Evolutionary conservation across 2,113 vertebrate species (phyloP), one percentile per base, ranked within the genome.

Genomic region (Thryonomys swinderianus): DNA sequence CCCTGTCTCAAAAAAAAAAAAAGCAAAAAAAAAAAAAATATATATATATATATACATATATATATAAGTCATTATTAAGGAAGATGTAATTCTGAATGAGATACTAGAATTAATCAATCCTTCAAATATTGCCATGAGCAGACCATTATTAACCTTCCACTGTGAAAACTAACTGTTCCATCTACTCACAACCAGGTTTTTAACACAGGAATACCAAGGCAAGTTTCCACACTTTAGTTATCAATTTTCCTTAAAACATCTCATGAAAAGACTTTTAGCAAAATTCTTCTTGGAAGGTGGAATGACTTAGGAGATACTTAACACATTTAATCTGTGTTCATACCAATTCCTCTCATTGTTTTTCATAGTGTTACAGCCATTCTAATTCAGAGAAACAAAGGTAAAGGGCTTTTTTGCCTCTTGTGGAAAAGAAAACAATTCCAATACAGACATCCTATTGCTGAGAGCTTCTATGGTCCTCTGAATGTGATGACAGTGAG

Each of bases 251-350:
- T 40, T 69, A 96, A 93, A 92, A 91, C 27, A 32, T 74, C 69
- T 84, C 1, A 91, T 37, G n/a, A 69, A 55, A n/a, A 80, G 51
- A 94, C 85, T 85, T 79, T 23, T 0, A 88, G 79, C 57, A 85
- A 95, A 93, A 66, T 90, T 90, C 53, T 87, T 93, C 53, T 27
- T 62, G 16, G 81, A 88, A 96, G 57, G 53, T 32, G 66, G 62
- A 86, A 91, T 79, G 42, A 71, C 76, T 45, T 74, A 53, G 20
- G 20, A 94, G 20, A 93, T 10, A 66, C 37, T 61, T 53, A 69
- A 37, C 59, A 45, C 48, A 76, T 82, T 80, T 90, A 78, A 42
- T 51, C 40, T 81, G 23, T 80, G 57, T 69, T 42, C 34, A 37
- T 37, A 82, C 37, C 74, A 84, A 81, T 51, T 62, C 23, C 21